Evolutionary conservation across 2,888 invertebrate species (phyloP), one percentile per base, ranked within the genome.

Genomic region (Sarcophaga caerulescens): DNA sequence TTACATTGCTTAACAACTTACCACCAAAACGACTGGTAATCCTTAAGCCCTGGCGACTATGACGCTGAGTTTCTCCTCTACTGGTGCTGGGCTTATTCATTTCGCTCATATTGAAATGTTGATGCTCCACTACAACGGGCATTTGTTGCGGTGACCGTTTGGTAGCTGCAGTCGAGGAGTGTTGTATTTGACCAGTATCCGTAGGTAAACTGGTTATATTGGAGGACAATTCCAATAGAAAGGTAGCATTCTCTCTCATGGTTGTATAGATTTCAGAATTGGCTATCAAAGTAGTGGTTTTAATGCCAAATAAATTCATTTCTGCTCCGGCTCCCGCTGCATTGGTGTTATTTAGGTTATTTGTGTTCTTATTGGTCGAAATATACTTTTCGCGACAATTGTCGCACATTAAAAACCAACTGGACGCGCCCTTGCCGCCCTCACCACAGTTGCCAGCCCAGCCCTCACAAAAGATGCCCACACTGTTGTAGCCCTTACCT

Each of bases 331-430:
- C 87, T 52, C 85, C 89, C 52, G 57, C 90, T 89, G 84, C 94
- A 90, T 75, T 93, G 90, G 88, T 92, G 52, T 89, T 90, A 74
- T 93, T 93, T 25, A 93, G 89, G 83, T 91, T 90, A 89, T 92
- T 92, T 88, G 93, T 88, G 87, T 93, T 92, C 90, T 93, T 90
- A 89, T 92, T 89, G 70, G 90, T 90, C 86, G 92, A 89, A 88
- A 93, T 90, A 89, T 94, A 96, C 90, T 96, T 97, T 76, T 97
- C 97, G 11, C 98, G 96, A 91, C 99, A 99, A 66, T 94, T 94
- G 91, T 98, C 98, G 93, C 99, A 99, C 92, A 98, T 96, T 45
- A 99, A 94, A 93, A 99, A 99, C 97, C 98, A 98, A 19, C 97
- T 96, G 87, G 96, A 96, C 63, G 94, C 94, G 88, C 96, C 96